phyloP scores from a whole-genome alignment of 2,797 vertebrate genomes.

The Pantherophis vulpinus region DNA sequence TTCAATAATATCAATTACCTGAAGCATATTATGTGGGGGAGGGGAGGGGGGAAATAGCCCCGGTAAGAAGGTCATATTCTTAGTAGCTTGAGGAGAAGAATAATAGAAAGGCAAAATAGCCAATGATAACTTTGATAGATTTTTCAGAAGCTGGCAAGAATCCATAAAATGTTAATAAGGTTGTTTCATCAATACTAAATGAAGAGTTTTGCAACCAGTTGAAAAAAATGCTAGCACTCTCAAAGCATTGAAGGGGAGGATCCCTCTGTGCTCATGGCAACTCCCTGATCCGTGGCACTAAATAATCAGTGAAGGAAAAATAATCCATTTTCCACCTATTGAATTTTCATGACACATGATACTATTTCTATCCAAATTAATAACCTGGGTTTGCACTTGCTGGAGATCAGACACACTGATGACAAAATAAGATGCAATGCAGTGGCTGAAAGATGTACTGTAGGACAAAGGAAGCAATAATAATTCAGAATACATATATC shows the following conservation, averaged over 20 bases:
- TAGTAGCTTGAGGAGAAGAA: not conserved
- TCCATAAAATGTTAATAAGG: constrained; percentile 63
- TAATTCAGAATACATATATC: constrained; percentile 30
- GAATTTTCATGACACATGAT: constrained; percentile 56
- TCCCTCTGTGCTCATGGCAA: constrained; percentile 57
- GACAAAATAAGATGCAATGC: constrained; percentile 50
- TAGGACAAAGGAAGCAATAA: not conserved
- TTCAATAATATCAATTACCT: not conserved
- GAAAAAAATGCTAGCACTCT: constrained; percentile 59
- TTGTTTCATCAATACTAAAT: constrained; percentile 66
- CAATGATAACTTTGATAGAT: constrained; percentile 59
- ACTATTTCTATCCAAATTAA: constrained; percentile 58
- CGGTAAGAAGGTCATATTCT: constrained; percentile 28
- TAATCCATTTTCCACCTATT: constrained; percentile 65
- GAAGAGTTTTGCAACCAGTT: constrained; percentile 61
- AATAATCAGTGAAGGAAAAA: constrained; percentile 66
- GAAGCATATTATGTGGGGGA: not conserved
- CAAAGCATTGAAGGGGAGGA: constrained; percentile 51
- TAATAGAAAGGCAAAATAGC: constrained; percentile 38
- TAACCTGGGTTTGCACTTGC: constrained; percentile 52
- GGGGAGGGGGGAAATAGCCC: not conserved
- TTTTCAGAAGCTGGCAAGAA: constrained; percentile 47
- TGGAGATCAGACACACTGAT: constrained; percentile 47
- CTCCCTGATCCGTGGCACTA: constrained; percentile 62
- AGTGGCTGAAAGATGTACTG: constrained; percentile 32